These are phyloP conservation scores for Halocaridina rubra DNA, from an alignment of 2,888 invertebrate genomes.

Conservation along the genomic window DNA sequence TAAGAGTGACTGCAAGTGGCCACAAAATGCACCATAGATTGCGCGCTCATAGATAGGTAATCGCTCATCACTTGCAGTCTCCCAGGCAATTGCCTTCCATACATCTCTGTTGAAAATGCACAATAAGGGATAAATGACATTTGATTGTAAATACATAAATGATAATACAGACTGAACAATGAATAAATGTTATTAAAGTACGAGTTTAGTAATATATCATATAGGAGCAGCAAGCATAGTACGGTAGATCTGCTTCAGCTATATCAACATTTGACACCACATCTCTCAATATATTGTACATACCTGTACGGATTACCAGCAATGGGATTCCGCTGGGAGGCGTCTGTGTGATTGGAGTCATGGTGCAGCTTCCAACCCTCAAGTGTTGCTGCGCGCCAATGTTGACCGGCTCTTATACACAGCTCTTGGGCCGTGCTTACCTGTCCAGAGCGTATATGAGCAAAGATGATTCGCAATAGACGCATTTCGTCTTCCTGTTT, in stretches of 20 bases:
- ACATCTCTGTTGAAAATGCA: slow-evolving; percentile 69
- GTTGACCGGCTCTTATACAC: slow-evolving; percentile 87
- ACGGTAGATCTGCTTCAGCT: too few relatives aligned
- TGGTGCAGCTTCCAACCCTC: slow-evolving; percentile 91
- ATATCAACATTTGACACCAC: too few relatives aligned
- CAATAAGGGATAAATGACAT: too few relatives aligned
- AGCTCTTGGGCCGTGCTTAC: slow-evolving; percentile 85
- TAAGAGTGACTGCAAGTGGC: slow-evolving; percentile 82
- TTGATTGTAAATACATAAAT: too few relatives aligned
- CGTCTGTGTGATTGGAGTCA: slow-evolving; percentile 80
- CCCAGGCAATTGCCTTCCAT: slow-evolving; percentile 74
- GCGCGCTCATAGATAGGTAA: slow-evolving; percentile 72
- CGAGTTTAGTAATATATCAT: too few relatives aligned
- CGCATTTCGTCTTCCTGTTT: slow-evolving; percentile 78
- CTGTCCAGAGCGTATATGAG: slow-evolving; percentile 85
- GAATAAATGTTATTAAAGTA: too few relatives aligned
- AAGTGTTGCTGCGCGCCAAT: slow-evolving; percentile 89
- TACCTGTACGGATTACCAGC: slow-evolving; percentile 87
- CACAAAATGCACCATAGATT: slow-evolving; percentile 83
- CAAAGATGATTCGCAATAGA: slow-evolving; percentile 76
- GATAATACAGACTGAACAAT: too few relatives aligned
- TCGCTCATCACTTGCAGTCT: slow-evolving; percentile 68
- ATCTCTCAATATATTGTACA: too few relatives aligned
- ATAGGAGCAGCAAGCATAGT: too few relatives aligned
- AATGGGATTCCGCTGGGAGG: slow-evolving; percentile 72